phyloP scores from a whole-genome alignment of 2,113 vertebrate genomes.

The Strigops habroptila region DNA sequence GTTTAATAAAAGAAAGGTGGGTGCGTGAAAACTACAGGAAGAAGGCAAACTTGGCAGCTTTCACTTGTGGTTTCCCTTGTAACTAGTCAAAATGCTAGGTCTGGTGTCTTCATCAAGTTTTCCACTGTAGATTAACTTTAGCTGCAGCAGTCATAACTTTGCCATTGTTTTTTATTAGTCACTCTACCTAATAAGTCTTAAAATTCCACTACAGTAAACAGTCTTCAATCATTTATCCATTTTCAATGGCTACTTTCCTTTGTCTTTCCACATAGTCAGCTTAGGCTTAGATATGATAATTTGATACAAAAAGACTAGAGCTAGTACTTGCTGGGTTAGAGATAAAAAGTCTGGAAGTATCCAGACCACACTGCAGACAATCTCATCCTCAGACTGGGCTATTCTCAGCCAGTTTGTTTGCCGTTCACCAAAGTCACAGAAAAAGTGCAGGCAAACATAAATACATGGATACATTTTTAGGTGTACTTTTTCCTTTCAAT shows the following conservation, averaged over 20 bases:
- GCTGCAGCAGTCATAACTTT: neutral
- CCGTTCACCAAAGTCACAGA: neutral
- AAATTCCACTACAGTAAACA: neutral
- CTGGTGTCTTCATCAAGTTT: neutral
- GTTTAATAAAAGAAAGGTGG: neutral
- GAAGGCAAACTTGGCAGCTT: neutral
- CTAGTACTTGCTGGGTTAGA: neutral
- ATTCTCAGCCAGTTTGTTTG: neutral
- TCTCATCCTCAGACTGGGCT: neutral
- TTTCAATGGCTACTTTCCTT: neutral
- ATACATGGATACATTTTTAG: neutral
- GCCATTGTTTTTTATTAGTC: neutral
- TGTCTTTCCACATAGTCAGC: neutral
- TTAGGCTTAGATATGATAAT: neutral
- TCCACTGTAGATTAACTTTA: neutral
- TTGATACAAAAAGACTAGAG: neutral
- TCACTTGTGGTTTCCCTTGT: neutral
- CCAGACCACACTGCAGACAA: neutral
- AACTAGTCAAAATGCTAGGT: neutral
- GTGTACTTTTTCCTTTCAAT: neutral
- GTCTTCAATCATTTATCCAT: neutral
- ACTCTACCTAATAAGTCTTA: neutral
- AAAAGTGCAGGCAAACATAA: neutral
- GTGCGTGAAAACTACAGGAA: conserved; percentile 20
- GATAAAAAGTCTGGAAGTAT: neutral